phyloP scores from a whole-genome alignment of 2,113 vertebrate genomes.

The Myotis davidii region DNA sequence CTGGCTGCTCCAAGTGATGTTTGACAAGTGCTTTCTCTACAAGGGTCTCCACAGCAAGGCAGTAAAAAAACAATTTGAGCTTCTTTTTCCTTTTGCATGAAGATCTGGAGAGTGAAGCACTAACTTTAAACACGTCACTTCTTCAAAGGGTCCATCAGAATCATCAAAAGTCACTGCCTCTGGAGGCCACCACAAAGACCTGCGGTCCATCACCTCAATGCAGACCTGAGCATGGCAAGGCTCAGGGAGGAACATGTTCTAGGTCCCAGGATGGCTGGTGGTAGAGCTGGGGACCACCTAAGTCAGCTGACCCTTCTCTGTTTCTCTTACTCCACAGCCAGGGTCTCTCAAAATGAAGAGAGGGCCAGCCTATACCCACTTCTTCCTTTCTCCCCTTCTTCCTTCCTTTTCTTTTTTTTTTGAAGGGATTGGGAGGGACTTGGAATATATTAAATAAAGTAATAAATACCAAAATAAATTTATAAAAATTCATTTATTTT shows the following conservation, averaged over 20 bases:
- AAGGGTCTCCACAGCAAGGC: neutral
- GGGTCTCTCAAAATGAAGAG: neutral
- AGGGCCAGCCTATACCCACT: too few relatives aligned
- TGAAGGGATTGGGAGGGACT: neutral
- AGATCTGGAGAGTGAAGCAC: neutral
- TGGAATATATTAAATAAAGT: neutral
- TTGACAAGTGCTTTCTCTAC: conserved; percentile 11
- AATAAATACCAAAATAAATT: neutral
- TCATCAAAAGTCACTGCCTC: neutral
- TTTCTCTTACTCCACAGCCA: neutral
- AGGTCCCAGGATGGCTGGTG: too few relatives aligned
- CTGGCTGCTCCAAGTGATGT: conserved; percentile 4
- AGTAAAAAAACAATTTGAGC: neutral
- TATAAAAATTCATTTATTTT: neutral
- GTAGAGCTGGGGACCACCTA: neutral
- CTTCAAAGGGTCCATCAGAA: neutral
- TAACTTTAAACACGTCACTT: neutral
- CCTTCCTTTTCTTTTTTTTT: neutral
- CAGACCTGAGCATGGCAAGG: neutral
- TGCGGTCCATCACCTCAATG: neutral
- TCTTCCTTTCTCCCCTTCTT: neutral
- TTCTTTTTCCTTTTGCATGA: neutral
- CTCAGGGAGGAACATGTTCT: neutral
- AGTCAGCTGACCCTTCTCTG: neutral
- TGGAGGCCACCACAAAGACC: neutral